Base-by-base conservation (phyloP, 2,888 invertebrate genomes). In the Blastobasis adustella region DNA sequence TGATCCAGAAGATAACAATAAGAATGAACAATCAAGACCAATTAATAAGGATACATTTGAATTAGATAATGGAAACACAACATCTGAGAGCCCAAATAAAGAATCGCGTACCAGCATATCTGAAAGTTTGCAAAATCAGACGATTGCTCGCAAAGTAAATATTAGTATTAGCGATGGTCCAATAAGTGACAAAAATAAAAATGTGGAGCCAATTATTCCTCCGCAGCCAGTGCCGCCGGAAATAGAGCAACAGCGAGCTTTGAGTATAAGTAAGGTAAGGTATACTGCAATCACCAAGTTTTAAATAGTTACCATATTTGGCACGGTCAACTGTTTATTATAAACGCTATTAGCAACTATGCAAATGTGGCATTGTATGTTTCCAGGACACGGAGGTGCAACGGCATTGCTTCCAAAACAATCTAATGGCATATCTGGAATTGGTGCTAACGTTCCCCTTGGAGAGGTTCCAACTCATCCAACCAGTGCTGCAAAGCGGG, bases 401-500 rank as follows among this genome's bases (percentile, higher is more conserved):
- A 70, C 90, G 95, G 56, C 92, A 92, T 52, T 95, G 96, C 23
- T 93, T 96, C 86, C 94, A 95, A 38, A 96, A 97, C 76, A 93
- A 96, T 63, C 90, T 98, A 62, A 93, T 94, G 73, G 95, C 95
- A 36, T 93, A 95, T 58, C 91, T 98, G 72, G 96, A 97, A 71
- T 89, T 97, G 61, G 89, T 92, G 8, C 79, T 92, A 37, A 90
- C 92, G 5, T 88, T 94, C 65, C 89, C 93, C 45, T 80, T 86
- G 46, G 91, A 91, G 55, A 84, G 91, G 47, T 91, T 91, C 66
- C 90, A 90, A 60, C 82, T 87, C 42, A 79, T 88, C 40, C 79
- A 81, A 54, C 86, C 87, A 23, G 82, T 87, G 43, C 69, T 89
- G 7, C 87, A 85, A 48, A 65, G 69, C 44, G 89, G 89, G 4